Base-by-base conservation (phyloP, 2,888 invertebrate species). In the Dichetophora obliterata region DNA sequence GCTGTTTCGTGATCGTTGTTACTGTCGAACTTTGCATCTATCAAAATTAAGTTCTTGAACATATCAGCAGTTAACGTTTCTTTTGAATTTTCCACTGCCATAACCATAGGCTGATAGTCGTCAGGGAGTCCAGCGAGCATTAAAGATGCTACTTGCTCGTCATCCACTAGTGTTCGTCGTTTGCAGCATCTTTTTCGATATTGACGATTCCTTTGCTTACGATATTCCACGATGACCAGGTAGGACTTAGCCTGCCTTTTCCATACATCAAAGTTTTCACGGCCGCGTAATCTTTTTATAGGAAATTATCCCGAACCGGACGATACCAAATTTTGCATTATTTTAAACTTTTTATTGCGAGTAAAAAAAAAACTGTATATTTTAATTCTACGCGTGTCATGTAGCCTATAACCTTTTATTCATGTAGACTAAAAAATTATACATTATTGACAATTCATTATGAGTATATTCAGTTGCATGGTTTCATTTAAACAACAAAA, bases 221-320 rank as follows among this genome's bases (percentile, higher is more conserved):
- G 61, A 78, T 72, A 11, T 77, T 76, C 79, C 79, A 80, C 27
- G 77, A 74, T 11, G 76, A n/a, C n/a, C n/a, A n/a, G n/a, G n/a
- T n/a, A n/a, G n/a, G n/a, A n/a, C n/a, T n/a, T n/a, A n/a, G n/a
- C n/a, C n/a, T n/a, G n/a, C n/a, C n/a, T n/a, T n/a, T n/a, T n/a
- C n/a, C n/a, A n/a, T n/a, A n/a, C n/a, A n/a, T n/a, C n/a, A n/a
- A n/a, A n/a, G n/a, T n/a, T n/a, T n/a, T n/a, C n/a, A n/a, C n/a
- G n/a, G n/a, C n/a, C n/a, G n/a, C n/a, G n/a, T n/a, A n/a, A n/a
- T n/a, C n/a, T n/a, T n/a, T n/a, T n/a, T n/a, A n/a, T 76, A 31
- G 76, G 48, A 54, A 79, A 75, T 74, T n/a, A 34, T 34, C 31
- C 31, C 31, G 31, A 34, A 34, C 31, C 31, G 5, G 31, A 34